Evolutionary conservation across 2,797 vertebrate genomes (phyloP).

Genomic region (Malurus leucopterus): DNA sequence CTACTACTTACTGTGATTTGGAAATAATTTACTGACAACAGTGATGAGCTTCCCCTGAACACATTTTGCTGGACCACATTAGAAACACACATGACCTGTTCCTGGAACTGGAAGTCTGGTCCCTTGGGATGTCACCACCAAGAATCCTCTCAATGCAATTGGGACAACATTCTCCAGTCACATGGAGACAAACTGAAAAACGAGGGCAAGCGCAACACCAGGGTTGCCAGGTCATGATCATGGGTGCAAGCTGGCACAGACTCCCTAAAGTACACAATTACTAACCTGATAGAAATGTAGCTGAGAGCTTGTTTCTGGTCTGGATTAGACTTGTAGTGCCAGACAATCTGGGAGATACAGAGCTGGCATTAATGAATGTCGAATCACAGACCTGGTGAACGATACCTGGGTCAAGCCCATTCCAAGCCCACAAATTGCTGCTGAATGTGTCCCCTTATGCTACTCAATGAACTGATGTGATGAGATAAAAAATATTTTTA

Average conservation of each 20-base stretch:
- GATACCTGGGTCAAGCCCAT: not conserved
- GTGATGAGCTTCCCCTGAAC: not conserved
- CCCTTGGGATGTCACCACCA: not conserved
- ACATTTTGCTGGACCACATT: not conserved
- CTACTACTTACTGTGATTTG: not conserved
- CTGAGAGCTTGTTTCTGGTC: not conserved
- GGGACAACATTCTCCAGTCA: not conserved
- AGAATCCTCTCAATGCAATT: not conserved
- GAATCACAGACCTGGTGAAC: not conserved
- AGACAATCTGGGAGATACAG: not conserved
- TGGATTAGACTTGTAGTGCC: not conserved
- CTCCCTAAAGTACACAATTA: not conserved
- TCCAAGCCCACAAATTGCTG: not conserved
- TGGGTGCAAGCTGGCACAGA: not conserved
- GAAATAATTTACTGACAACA: not conserved
- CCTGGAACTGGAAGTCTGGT: not conserved
- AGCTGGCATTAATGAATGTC: not conserved
- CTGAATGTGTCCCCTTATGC: not conserved
- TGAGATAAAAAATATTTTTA: not conserved
- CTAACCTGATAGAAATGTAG: not conserved
- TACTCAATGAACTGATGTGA: not conserved
- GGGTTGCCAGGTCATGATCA: not conserved
- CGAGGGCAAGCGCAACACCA: not conserved
- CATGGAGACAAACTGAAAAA: not conserved
- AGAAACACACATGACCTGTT: not conserved